Conservation (phyloP, 1,140 invertebrate species). For the Diorhabda elongata region DNA sequence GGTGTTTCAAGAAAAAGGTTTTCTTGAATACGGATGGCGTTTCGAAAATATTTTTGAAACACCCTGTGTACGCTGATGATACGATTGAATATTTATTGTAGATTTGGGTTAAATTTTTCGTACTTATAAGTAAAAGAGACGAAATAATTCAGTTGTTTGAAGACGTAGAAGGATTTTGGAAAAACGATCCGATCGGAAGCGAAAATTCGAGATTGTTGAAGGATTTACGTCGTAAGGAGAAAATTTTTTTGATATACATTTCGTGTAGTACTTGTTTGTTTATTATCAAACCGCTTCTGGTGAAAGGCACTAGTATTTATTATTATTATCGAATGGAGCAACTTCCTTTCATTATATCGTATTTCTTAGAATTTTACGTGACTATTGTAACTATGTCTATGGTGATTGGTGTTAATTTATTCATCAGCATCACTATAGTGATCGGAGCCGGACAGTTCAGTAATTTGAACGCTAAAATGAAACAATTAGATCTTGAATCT, state of each 20-base stretch:
- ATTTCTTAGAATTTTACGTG: slow-evolving; percentile 12
- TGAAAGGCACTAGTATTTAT: slow-evolving; percentile 9
- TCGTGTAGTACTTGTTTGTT: slow-evolving; percentile 12
- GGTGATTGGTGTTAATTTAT: slow-evolving; percentile 13
- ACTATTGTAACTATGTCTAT: slow-evolving; percentile 12
- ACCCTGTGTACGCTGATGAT: too few species aligned
- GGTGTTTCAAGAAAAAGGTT: neutral
- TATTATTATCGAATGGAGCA: slow-evolving; percentile 13
- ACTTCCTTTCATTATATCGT: slow-evolving; percentile 10
- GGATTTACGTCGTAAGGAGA: neutral
- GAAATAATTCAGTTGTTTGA: slow-evolving; percentile 6
- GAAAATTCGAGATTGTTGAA: slow-evolving; percentile 4
- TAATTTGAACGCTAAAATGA: slow-evolving; percentile 15
- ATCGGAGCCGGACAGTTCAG: slow-evolving; percentile 11
- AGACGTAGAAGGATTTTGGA: slow-evolving; percentile 7
- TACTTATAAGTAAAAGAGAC: slow-evolving; percentile 3
- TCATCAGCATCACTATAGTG: slow-evolving; percentile 4
- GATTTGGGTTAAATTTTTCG: slow-evolving; percentile 12
- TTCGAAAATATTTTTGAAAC: too few species aligned
- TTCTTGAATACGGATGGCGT: too few species aligned
- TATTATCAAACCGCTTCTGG: slow-evolving; percentile 9
- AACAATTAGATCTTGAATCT: neutral
- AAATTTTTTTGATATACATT: slow-evolving; percentile 6
- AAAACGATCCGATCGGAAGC: slow-evolving; percentile 1
- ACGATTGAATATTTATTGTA: neutral